Base-by-base conservation (phyloP, 2,888 invertebrate species). In the Mythimna albipuncta region DNA sequence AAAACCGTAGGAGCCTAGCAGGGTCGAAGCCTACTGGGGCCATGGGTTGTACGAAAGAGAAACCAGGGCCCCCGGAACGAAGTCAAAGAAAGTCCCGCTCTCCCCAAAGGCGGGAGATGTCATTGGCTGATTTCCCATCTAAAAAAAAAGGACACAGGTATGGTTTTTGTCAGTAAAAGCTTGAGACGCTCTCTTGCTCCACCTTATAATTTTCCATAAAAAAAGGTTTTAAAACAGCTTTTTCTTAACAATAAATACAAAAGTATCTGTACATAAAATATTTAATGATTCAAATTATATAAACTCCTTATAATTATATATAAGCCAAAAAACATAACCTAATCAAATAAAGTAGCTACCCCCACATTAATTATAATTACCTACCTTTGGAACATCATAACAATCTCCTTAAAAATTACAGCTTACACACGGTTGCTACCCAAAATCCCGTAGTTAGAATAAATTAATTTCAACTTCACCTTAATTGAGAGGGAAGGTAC, bases 401-500 rank as follows among this genome's bases (percentile, higher is more conserved):
- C 77, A 69, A 81, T 72, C 82, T 84, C 71, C 64, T 84, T 65
- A 82, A 82, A 82, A 82, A 72, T 84, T 65, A 77, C 70, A 64
- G 78, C 72, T 75, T 75, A 85, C 81, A 85, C 86, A 87, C 87
- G 79, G 21, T 3, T 63, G 81, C 21, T 79, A 44, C 52, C 57
- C 77, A 79, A 78, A 86, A 88, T 89, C 87, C 89, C 85, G 86
- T 88, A 89, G 90, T 90, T 88, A 89, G 91, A 93, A 93, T 93
- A 93, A 93, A 94, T 94, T 94, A 93, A 93, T 93, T 93, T 90
- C 87, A 91, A 90, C 91, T 91, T 85, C 83, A 89, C 90, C 89
- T 91, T 94, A 94, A 94, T 94, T 94, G 93, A 92, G 93, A 91
- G 89, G 88, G 79, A 75, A 86, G 87, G 77, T 71, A 87, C 80